Evolutionary conservation across 2,888 invertebrate species (phyloP).

Genomic region (Caenorhabditis wallacei): DNA sequence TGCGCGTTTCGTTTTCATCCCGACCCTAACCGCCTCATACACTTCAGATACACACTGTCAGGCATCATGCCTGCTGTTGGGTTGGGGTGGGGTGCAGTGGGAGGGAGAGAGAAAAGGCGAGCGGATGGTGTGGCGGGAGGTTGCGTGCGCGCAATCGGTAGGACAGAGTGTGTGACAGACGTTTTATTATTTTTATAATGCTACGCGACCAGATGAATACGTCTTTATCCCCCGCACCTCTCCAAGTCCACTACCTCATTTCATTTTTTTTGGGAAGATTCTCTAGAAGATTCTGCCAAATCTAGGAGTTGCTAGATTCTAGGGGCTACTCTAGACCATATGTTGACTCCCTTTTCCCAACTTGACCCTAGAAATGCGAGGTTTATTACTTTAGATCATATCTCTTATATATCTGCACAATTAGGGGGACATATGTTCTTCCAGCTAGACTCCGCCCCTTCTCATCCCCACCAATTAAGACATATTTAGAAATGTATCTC

Average conservation of each 20-base stretch:
- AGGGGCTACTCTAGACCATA: too few relatives aligned
- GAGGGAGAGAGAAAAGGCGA: too few relatives aligned
- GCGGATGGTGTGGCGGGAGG: conserved; percentile 16
- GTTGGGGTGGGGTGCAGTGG: background rate
- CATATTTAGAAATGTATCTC: conserved; percentile 1
- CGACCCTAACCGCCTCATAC: conserved; percentile 53
- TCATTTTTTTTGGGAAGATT: conserved; percentile 15
- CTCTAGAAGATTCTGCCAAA: background rate
- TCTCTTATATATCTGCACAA: too few relatives aligned
- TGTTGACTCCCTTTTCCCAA: too few relatives aligned
- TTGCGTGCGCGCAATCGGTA: conserved; percentile 46
- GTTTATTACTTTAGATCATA: too few relatives aligned
- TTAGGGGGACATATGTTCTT: conserved; percentile 3
- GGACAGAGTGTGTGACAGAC: conserved; percentile 40
- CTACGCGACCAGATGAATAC: conserved; percentile 40
- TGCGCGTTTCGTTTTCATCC: conserved; percentile 62
- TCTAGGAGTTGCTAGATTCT: too few relatives aligned
- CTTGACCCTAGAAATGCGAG: too few relatives aligned
- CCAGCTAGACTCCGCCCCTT: background rate
- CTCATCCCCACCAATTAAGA: background rate
- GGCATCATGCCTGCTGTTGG: conserved; percentile 42
- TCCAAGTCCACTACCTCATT: conserved; percentile 32
- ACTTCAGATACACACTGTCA: conserved; percentile 43
- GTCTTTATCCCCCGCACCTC: conserved; percentile 30
- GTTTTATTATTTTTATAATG: conserved; percentile 49